Evolutionary conservation across 2,113 vertebrate genomes (phyloP).

Genomic region (Myotis lucifugus): DNA sequence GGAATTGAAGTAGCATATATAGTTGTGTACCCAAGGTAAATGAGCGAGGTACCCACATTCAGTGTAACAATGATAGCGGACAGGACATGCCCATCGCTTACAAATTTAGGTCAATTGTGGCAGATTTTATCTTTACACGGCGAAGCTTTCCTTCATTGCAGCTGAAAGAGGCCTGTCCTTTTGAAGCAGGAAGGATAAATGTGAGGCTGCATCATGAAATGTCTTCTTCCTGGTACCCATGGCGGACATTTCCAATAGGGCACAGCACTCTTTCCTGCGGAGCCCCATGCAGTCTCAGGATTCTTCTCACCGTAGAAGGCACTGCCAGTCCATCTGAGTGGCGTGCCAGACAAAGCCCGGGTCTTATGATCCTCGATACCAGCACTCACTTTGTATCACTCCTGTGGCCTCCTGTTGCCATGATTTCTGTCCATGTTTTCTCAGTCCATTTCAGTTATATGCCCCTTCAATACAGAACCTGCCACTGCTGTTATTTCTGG

Average conservation of each 20-base stretch:
- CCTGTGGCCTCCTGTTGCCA: not conserved
- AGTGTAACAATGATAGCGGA: fast-evolving
- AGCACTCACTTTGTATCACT: not conserved
- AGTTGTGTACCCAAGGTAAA: not conserved
- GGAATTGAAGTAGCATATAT: not conserved
- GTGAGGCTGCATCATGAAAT: not conserved
- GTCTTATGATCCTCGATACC: not conserved
- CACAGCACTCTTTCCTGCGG: not conserved
- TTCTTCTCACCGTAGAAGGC: not conserved
- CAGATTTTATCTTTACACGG: not conserved
- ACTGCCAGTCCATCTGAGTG: not conserved
- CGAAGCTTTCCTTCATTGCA: not conserved
- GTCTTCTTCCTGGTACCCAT: not conserved
- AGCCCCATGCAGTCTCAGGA: not conserved
- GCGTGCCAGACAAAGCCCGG: not conserved
- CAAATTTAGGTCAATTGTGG: not conserved
- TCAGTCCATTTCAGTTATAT: not conserved
- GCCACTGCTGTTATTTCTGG: not conserved
- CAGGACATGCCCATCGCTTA: not conserved
- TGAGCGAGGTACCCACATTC: not conserved
- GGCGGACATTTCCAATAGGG: conserved; percentile 13
- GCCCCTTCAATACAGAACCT: not conserved
- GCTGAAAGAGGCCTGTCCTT: not conserved
- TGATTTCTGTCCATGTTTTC: not conserved
- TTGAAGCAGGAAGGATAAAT: not conserved